Conservation (phyloP, 2,797 vertebrate species). For the Champsocephalus esox region DNA sequence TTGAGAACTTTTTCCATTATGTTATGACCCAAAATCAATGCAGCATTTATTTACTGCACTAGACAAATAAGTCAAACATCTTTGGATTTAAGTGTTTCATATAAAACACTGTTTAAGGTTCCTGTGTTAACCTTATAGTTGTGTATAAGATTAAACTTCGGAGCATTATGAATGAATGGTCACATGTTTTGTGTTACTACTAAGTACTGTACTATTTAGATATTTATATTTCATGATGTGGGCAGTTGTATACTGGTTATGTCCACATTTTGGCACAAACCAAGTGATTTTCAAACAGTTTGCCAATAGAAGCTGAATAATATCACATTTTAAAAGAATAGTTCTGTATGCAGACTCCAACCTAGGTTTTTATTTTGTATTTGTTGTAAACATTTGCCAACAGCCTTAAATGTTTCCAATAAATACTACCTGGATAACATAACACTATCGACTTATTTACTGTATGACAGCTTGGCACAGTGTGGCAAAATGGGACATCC, state of each 20-base stretch:
- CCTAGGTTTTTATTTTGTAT: too few relatives aligned
- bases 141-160: not conserved
- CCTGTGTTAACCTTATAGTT: too few relatives aligned
- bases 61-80: too few relatives aligned
- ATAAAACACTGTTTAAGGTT: too few relatives aligned
- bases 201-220: not conserved
- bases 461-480: constrained; percentile 27
- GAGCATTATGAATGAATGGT: not conserved
- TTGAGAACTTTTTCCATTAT: not conserved
- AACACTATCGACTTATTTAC: not conserved
- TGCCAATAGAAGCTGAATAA: constrained; percentile 66
- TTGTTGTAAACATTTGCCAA: not conserved
- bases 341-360: constrained; percentile 61
- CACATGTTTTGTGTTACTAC: not conserved
- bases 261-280: not conserved
- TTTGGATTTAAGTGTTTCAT: too few relatives aligned
- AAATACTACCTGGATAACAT: not conserved
- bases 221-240: not conserved
- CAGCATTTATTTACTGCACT: too few relatives aligned
- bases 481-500: constrained; percentile 36
- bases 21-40: not conserved
- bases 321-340: constrained; percentile 61
- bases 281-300: constrained; percentile 64
- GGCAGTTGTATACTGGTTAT: not conserved
- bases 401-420: constrained; percentile 2